Conservation (phyloP, 92 coral and sea anemone species). For the Actinostola sp. region DNA sequence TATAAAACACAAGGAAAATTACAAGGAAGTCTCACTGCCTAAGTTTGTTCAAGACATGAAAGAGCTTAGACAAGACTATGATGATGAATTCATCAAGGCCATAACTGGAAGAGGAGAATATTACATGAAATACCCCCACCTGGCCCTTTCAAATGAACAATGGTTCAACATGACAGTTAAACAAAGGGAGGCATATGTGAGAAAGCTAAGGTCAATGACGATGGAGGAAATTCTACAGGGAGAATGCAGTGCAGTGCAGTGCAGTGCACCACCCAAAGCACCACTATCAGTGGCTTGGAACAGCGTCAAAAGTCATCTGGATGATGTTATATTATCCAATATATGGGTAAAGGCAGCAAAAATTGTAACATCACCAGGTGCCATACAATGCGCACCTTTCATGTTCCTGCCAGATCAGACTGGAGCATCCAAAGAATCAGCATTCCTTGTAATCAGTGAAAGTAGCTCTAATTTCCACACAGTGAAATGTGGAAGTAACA, state of each 20-base stretch:
- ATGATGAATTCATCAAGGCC: constrained; percentile 54
- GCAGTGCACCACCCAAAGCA: constrained; percentile 10
- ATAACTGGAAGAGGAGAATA: constrained; percentile 60
- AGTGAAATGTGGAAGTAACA: constrained; percentile 41
- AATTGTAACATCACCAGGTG: constrained; percentile 31
- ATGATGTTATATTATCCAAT: constrained; percentile 39
- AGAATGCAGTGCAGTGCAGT: constrained; percentile 11
- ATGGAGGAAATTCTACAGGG: constrained; percentile 54
- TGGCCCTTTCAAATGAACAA: constrained; percentile 39
- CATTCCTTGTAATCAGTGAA: constrained; percentile 58
- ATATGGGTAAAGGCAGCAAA: constrained; percentile 54
- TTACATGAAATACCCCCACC: constrained; percentile 41
- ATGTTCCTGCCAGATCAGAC: constrained; percentile 21
- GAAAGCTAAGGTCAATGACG: constrained; percentile 35
- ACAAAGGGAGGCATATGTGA: constrained; percentile 50
- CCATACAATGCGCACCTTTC: constrained; percentile 55
- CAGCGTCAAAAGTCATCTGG: constrained; percentile 41
- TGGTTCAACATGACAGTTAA: constrained; percentile 58
- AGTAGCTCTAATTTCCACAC: constrained; percentile 36
- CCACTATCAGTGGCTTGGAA: constrained; percentile 53
- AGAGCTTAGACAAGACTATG: constrained; percentile 50
- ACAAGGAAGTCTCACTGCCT: constrained; percentile 45
- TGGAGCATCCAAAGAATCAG: constrained; percentile 11
- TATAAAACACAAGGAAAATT: constrained; percentile 57
- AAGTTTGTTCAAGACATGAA: constrained; percentile 58